Evolutionary conservation across 2,113 vertebrate species (phyloP).

Genomic region (Pungitius pungitius): DNA sequence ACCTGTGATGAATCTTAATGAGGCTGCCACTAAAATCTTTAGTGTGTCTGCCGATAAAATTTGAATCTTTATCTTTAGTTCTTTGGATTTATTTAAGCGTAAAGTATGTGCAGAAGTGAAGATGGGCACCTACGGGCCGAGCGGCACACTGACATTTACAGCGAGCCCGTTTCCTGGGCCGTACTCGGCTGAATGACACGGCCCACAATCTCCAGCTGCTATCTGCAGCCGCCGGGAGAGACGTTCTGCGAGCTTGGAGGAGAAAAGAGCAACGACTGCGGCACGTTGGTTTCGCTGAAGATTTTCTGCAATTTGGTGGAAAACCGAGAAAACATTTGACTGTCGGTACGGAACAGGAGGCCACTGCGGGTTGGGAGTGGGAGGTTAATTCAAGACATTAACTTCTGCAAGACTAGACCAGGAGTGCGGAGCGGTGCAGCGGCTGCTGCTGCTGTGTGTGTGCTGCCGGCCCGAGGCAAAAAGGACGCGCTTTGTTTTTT

Average conservation of each 20-base stretch:
- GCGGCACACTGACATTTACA: slow-evolving; percentile 55
- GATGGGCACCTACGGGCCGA: slow-evolving; percentile 15
- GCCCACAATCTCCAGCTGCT: slow-evolving; percentile 27
- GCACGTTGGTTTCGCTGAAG: background rate
- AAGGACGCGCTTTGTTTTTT: no score
- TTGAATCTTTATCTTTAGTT: no score
- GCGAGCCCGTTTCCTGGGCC: slow-evolving; percentile 32
- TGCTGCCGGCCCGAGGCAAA: slow-evolving; percentile 31
- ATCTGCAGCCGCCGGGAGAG: slow-evolving; percentile 33
- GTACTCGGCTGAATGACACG: slow-evolving; percentile 49
- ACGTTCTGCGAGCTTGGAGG: background rate
- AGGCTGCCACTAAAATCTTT: no score
- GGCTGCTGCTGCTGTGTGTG: slow-evolving; percentile 34
- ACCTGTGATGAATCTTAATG: background rate
- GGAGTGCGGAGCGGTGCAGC: slow-evolving; percentile 32
- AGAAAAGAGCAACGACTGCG: background rate
- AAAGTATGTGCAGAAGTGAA: background rate
- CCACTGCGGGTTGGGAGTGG: slow-evolving; percentile 34
- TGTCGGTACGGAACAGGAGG: slow-evolving; percentile 30
- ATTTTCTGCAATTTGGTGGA: slow-evolving; percentile 30
- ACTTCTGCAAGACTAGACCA: slow-evolving; percentile 49
- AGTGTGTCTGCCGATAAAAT: background rate
- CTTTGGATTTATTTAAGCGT: no score
- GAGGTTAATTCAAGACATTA: slow-evolving; percentile 46
- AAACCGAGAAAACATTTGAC: slow-evolving; percentile 28